phyloP scores from a whole-genome alignment of 2,797 vertebrate genomes.

The Onychomys leucogaster region DNA sequence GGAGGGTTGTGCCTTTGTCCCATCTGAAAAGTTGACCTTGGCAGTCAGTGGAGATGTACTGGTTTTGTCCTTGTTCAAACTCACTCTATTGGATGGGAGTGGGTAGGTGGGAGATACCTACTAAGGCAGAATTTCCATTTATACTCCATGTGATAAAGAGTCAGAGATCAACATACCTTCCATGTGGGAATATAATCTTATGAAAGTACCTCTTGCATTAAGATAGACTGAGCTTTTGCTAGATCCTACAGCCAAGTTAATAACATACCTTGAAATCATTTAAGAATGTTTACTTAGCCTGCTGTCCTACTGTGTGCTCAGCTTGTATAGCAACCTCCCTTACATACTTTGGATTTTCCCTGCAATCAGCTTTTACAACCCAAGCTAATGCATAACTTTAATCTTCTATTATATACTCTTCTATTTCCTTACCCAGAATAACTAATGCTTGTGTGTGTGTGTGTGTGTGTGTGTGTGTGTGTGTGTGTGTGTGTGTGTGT shows the following conservation, averaged over 20 bases:
- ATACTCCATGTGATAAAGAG: neutral
- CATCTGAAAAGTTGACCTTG: neutral
- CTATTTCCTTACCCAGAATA: neutral
- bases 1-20: neutral
- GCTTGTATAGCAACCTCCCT: too few relatives aligned
- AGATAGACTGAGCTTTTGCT: neutral
- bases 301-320: neutral
- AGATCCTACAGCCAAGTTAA: neutral
- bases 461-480: too few relatives aligned
- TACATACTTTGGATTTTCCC: neutral
- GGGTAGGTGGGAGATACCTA: neutral
- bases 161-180: neutral
- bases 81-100: neutral
- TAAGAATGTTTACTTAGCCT: neutral
- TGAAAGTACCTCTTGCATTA: neutral
- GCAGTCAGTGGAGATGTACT: neutral
- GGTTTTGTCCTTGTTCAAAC: neutral
- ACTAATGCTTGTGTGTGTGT: too few relatives aligned
- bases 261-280: neutral
- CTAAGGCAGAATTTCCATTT: neutral
- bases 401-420: neutral
- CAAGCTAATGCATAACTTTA: neutral
- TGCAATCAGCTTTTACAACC: neutral
- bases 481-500: too few relatives aligned
- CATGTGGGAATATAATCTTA: neutral